phyloP scores from a whole-genome alignment of 2,113 vertebrate genomes.

The Limnothrissa miodon region DNA sequence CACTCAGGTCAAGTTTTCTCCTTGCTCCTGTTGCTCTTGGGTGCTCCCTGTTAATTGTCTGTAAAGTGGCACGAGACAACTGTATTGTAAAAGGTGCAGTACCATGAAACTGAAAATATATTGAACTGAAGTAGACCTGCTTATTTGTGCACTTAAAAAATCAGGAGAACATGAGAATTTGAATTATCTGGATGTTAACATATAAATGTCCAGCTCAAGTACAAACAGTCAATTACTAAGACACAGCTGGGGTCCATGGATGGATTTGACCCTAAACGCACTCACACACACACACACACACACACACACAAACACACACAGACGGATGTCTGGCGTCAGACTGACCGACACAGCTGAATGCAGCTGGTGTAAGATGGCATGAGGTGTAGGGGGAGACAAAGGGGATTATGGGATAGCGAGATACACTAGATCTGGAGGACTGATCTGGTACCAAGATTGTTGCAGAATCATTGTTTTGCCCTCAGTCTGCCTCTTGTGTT shows the following conservation, averaged over 20 bases:
- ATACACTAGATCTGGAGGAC: conserved; percentile 4
- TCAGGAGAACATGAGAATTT: neutral
- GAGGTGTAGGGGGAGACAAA: neutral
- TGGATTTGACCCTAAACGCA: neutral
- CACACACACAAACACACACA: neutral
- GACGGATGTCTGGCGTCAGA: neutral
- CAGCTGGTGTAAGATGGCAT: neutral
- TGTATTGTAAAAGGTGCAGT: too few species aligned
- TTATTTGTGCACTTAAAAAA: neutral
- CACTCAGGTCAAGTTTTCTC: too few species aligned
- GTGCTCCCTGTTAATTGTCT: too few species aligned
- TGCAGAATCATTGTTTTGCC: neutral
- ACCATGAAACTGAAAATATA: neutral
- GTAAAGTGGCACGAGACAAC: too few species aligned
- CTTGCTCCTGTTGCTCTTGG: too few species aligned
- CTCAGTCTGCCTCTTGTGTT: neutral
- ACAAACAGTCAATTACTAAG: neutral
- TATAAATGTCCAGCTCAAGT: neutral
- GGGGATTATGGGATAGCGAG: neutral
- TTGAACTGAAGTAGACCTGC: neutral
- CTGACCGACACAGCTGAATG: neutral
- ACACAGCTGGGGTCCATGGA: neutral
- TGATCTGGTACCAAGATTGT: neutral
- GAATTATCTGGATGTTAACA: neutral
- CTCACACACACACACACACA: neutral